Conservation (phyloP, 2,113 vertebrate genomes). For the Eptesicus fuscus region DNA sequence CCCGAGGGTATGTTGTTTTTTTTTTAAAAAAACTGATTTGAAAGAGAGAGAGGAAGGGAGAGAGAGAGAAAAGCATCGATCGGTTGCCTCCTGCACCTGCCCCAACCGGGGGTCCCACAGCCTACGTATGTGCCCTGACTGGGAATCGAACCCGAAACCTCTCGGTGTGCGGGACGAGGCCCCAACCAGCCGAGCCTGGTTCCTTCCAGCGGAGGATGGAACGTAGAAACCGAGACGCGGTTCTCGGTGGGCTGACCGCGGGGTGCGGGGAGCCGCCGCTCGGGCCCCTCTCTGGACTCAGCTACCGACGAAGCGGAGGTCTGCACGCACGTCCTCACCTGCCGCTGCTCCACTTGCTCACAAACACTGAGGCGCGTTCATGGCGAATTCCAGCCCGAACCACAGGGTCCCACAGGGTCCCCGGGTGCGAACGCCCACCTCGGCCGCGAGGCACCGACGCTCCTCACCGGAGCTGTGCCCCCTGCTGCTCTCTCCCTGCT, state of each 20-base stretch:
- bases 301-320: fast-evolving
- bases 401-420: not conserved
- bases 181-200: too few species aligned
- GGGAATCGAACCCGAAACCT: not conserved
- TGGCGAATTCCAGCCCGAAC: too few species aligned
- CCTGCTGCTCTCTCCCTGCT: not conserved
- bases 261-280: not conserved
- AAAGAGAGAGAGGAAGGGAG: too few species aligned
- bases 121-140: too few species aligned
- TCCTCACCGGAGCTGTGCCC: not conserved
- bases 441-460: not conserved
- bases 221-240: not conserved
- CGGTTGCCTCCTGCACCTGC: too few species aligned
- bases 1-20: too few species aligned
- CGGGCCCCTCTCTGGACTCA: not conserved
- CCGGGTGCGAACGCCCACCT: not conserved
- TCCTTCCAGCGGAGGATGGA: not conserved
- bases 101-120: too few species aligned
- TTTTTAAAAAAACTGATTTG: too few species aligned
- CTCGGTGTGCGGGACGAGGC: too few species aligned
- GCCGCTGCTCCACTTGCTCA: too few species aligned
- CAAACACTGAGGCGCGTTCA: too few species aligned
- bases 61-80: too few species aligned
- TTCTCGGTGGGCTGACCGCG: not conserved
- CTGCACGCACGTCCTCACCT: not conserved